Base-by-base conservation (phyloP, 2,888 invertebrate species). In the Lasioglossum morio region DNA sequence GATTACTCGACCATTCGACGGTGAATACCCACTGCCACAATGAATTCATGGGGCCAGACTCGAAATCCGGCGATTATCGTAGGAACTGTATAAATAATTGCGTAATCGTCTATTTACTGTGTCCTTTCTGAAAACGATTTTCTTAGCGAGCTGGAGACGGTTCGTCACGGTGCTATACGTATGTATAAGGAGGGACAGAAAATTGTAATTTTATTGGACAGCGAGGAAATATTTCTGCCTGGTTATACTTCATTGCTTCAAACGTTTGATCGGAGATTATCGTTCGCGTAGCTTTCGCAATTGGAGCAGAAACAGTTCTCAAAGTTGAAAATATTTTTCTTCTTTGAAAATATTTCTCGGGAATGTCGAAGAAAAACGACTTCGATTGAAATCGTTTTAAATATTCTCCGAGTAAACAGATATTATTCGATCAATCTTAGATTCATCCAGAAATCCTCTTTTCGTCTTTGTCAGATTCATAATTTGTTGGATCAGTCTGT, bases 1-100 rank as follows among this genome's bases (percentile, higher is more conserved):
- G 77, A 84, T 84, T 74, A 78, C 74, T 60, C 84, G 72, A 27
- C 12, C 60, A 5, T 60, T 60, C 60, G 60, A 30, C 34, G 66
- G 34, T 66, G 66, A 60, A 60, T 60, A 16, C 23, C 23, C 53
- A 10, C 23, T 10, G 53, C 0, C 23, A 53, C 53, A 53, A 53
- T 53, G 23, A 53, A 53, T 53, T 23, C 53, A 3, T 23, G 10
- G 10, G 53, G 53, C 53, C 53, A 53, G 53, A 23, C 23, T 53
- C 23, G 3, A 8, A 3, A 10, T 53, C 53, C 53, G 53, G 53
- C 8, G 53, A 53, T 53, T 53, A 53, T 53, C 23, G 23, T 53
- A 10, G 10, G 23, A 53, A 23, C 23, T 23, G 53, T 23, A 53
- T 53, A 53, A 53, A 53, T 53, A 53, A 53, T 53, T 23, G 53